Percentiles rank a stretch among this genome's conserved stretches.
phyloP scores from a whole-genome alignment of 1,140 invertebrate genomes.

The Solenopsis invicta region DNA sequence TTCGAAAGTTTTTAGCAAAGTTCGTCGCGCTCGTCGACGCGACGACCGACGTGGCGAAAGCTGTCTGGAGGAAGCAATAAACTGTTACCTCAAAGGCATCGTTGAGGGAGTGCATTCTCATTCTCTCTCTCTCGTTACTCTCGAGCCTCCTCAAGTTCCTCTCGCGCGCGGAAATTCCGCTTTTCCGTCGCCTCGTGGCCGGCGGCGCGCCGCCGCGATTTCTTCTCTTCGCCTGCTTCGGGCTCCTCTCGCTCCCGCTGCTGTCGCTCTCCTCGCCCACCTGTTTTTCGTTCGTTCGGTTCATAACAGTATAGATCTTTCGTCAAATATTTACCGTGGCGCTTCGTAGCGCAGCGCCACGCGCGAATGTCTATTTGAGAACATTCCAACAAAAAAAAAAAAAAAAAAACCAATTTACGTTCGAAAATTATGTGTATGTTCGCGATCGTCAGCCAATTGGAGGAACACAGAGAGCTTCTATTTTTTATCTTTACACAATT shows the following conservation, averaged over 20 bases:
- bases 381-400: too few relatives aligned
- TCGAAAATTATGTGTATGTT: neutral
- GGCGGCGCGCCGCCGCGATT: conserved; percentile 81
- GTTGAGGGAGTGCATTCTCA: conserved; percentile 96
- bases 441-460: neutral
- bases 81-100: conserved; percentile 93
- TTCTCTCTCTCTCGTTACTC: conserved; percentile 95
- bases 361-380: neutral
- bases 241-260: conserved; percentile 84
- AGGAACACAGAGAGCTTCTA: neutral
- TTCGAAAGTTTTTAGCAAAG: conserved; percentile 17
- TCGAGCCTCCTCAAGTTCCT: conserved; percentile 93
- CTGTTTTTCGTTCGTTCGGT: conserved; percentile 76
- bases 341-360: neutral
- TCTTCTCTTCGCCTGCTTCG: conserved; percentile 85
- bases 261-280: conserved; percentile 86
- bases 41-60: neutral
- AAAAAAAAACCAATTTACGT: neutral
- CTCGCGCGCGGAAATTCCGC: conserved; percentile 92
- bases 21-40: conserved; percentile 1
- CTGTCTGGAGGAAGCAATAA: conserved; percentile 21
- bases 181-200: conserved; percentile 89
- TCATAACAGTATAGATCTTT: conserved; percentile 67
- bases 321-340: neutral
- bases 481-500: conserved; percentile 8